These are phyloP conservation scores for Triplophysa bombifrons DNA, from an alignment of 2,797 vertebrate genomes.

Conservation along the genomic window DNA sequence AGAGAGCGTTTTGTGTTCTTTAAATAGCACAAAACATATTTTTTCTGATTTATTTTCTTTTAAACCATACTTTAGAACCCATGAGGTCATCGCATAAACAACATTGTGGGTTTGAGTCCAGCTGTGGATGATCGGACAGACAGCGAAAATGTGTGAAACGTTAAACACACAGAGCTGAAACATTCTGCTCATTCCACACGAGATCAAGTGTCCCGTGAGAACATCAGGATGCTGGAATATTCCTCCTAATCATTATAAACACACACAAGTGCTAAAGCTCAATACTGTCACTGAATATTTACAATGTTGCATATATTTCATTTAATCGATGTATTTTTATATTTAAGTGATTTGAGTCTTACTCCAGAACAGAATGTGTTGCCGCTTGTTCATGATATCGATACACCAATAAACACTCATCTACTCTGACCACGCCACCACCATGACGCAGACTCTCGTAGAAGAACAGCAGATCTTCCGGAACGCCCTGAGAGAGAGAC, in stretches of 20 bases:
- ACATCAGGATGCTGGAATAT: not conserved
- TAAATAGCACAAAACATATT: constrained; percentile 13
- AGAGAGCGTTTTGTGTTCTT: constrained; percentile 24
- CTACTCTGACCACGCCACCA: constrained; percentile 77
- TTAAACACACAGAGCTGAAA: not conserved
- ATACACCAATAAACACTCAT: constrained; percentile 85
- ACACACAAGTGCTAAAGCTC: no score
- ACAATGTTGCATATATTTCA: no score
- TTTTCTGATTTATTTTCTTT: not conserved
- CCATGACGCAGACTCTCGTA: constrained; percentile 86
- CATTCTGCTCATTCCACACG: constrained; percentile 14
- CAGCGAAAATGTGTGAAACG: constrained; percentile 4
- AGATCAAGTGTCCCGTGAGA: not conserved
- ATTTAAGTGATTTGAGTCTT: constrained; percentile 60
- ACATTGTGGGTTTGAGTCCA: not conserved
- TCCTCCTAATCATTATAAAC: not conserved
- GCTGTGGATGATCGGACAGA: not conserved
- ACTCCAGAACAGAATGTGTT: constrained; percentile 88
- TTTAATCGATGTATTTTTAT: not conserved
- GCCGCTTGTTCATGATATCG: constrained; percentile 86
- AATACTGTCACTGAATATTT: no score
- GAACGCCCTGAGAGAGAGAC: constrained; percentile 82
- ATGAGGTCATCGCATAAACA: not conserved
- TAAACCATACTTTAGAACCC: constrained; percentile 26
- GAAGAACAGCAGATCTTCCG: constrained; percentile 93